Percentiles rank a stretch among this genome's conserved stretches.
Evolutionary conservation across 2,888 invertebrate species (phyloP).

Genomic region (Dryococelus australis): DNA sequence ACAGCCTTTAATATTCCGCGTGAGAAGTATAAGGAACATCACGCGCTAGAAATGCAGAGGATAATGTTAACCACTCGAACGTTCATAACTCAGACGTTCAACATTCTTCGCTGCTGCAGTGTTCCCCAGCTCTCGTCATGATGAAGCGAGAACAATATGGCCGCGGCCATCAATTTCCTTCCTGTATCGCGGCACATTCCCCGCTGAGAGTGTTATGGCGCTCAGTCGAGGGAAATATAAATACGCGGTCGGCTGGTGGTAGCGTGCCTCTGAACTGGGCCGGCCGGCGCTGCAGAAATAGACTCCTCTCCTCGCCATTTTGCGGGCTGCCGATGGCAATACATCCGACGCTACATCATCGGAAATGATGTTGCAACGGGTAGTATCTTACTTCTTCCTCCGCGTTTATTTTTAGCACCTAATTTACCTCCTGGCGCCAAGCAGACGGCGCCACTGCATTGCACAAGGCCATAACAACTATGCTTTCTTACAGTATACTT

Average conservation of each 20-base stretch:
- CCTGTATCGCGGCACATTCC: too few species aligned
- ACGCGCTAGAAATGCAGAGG: too few species aligned
- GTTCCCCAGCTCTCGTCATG: too few species aligned
- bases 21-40: too few species aligned
- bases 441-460: background rate
- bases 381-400: background rate
- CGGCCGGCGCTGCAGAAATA: background rate
- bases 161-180: too few species aligned
- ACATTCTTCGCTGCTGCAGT: too few species aligned
- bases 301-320: background rate
- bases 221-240: background rate
- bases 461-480: background rate
- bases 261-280: background rate
- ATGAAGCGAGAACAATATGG: too few species aligned
- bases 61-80: too few species aligned
- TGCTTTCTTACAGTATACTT: background rate
- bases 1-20: too few species aligned
- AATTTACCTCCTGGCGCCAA: background rate
- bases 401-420: background rate
- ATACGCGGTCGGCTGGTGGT: background rate
- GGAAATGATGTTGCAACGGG: background rate
- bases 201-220: too few species aligned
- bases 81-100: too few species aligned
- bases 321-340: background rate
- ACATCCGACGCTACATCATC: background rate